Conservation (phyloP, 2,888 invertebrate genomes). For the Polymixis lichenea region DNA sequence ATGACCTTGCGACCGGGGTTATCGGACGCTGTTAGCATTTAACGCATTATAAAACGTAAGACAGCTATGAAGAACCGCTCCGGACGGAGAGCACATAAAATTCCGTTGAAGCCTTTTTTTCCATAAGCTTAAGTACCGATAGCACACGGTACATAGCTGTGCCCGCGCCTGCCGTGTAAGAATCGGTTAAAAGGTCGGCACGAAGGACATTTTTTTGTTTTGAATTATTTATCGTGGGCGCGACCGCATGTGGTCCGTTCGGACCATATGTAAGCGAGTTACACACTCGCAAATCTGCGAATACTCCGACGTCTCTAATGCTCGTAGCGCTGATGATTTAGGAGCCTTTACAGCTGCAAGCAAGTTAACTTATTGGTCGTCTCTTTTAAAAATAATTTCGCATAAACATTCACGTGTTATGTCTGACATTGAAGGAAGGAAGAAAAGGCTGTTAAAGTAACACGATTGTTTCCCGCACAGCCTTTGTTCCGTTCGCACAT, state of each 20-base stretch:
- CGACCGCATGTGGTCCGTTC: constrained; percentile 75
- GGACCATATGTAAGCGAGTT: constrained; percentile 69
- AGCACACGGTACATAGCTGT: constrained; percentile 81
- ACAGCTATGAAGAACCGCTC: constrained; percentile 88
- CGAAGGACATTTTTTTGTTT: constrained; percentile 86
- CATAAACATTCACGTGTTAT: constrained; percentile 49
- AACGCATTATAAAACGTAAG: constrained; percentile 86
- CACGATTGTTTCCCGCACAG: constrained; percentile 69
- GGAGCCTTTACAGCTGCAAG: constrained; percentile 29
- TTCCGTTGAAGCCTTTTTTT: constrained; percentile 89
- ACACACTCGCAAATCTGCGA: constrained; percentile 54
- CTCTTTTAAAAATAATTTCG: constrained; percentile 35
- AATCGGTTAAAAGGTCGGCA: constrained; percentile 85
- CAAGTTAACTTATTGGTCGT: constrained; percentile 23
- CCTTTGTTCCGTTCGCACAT: constrained; percentile 70
- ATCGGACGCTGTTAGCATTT: constrained; percentile 89
- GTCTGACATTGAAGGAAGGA: constrained; percentile 67
- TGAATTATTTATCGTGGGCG: constrained; percentile 75
- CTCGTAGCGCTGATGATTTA: constrained; percentile 41
- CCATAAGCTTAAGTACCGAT: constrained; percentile 82
- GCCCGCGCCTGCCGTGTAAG: constrained; percentile 68
- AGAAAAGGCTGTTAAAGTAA: constrained; percentile 72
- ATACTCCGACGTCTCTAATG: constrained; percentile 33
- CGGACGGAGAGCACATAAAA: constrained; percentile 84
- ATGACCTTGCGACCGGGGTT: constrained; percentile 88